Conservation (phyloP, 92 coral and sea anemone species). For the Palythoa heliodiscus region DNA sequence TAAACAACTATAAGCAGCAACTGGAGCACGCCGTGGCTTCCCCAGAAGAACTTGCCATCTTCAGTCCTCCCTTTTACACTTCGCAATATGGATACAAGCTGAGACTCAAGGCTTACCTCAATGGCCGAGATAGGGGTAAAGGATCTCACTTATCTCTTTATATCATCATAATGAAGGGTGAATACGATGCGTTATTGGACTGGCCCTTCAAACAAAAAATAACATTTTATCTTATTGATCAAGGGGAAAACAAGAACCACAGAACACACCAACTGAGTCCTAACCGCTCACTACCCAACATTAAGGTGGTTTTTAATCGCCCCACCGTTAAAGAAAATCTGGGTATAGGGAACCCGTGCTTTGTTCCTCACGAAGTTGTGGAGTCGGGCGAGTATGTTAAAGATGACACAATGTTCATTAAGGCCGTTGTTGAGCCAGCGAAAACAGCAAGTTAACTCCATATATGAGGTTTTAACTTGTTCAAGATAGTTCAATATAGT, state of each 20-base stretch:
- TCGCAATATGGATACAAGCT: conserved; percentile 95
- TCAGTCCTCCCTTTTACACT: conserved; percentile 94
- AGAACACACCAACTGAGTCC: conserved; percentile 92
- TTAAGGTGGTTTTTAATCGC: conserved; percentile 95
- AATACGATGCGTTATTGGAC: conserved; percentile 87
- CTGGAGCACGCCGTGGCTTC: conserved; percentile 83
- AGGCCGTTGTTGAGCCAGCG: conserved; percentile 82
- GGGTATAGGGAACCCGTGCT: conserved; percentile 98
- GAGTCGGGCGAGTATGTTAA: conserved; percentile 86
- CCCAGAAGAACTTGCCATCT: conserved; percentile 91
- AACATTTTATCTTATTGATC: conserved; percentile 91
- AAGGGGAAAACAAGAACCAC: conserved; percentile 88
- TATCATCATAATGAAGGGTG: conserved; percentile 97
- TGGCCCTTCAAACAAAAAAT: conserved; percentile 99
- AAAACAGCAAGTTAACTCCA: conserved; percentile 33
- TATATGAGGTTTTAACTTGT: too few species aligned
- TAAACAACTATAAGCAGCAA: conserved; percentile 79
- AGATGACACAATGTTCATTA: conserved; percentile 87
- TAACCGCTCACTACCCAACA: conserved; percentile 96
- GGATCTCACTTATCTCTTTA: conserved; percentile 92
- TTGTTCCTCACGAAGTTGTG: conserved; percentile 88
- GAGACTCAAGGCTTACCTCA: conserved; percentile 88
- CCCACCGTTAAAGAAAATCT: conserved; percentile 92
- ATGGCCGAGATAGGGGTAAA: conserved; percentile 97
- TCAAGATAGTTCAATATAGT: too few species aligned